phyloP scores from a whole-genome alignment of 2,797 vertebrate genomes.

The Hypotaenidia okinawae region DNA sequence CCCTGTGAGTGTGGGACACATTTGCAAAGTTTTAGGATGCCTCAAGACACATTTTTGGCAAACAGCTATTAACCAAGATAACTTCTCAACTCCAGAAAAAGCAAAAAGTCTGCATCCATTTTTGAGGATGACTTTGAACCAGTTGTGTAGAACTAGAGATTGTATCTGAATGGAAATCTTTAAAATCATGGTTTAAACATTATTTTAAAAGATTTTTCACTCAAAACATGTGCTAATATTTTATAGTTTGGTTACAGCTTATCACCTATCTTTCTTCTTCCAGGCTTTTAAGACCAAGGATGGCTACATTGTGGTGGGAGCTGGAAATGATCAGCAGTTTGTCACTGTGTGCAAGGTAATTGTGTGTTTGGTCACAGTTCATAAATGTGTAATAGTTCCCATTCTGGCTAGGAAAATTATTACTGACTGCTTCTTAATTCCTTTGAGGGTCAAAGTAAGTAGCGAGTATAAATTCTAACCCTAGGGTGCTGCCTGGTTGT shows the following conservation, averaged over 20 bases:
- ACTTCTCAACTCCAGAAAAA: not conserved
- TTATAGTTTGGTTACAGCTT: not conserved
- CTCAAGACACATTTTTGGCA: not conserved
- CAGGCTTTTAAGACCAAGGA: constrained; percentile 93
- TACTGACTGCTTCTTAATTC: not conserved
- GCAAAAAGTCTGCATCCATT: not conserved
- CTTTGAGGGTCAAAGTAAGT: not conserved
- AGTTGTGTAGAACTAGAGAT: not conserved
- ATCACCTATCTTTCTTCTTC: constrained; percentile 58
- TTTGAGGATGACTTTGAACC: not conserved
- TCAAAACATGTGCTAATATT: not conserved
- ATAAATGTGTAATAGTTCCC: not conserved
- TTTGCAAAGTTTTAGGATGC: not conserved
- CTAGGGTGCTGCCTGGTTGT: not conserved
- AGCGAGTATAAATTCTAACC: not conserved
- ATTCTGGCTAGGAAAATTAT: not conserved
- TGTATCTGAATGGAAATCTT: not conserved
- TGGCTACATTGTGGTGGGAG: constrained; percentile 88
- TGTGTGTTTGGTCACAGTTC: not conserved
- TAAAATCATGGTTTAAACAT: not conserved
- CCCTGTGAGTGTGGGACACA: not conserved
- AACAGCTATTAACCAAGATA: not conserved
- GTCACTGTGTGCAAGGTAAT: constrained; percentile 88
- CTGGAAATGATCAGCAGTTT: constrained; percentile 92
- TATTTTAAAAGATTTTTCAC: not conserved